These are phyloP conservation scores for Bombyx huttoni DNA, from an alignment of 2,888 invertebrate genomes.

Conservation along the genomic window DNA sequence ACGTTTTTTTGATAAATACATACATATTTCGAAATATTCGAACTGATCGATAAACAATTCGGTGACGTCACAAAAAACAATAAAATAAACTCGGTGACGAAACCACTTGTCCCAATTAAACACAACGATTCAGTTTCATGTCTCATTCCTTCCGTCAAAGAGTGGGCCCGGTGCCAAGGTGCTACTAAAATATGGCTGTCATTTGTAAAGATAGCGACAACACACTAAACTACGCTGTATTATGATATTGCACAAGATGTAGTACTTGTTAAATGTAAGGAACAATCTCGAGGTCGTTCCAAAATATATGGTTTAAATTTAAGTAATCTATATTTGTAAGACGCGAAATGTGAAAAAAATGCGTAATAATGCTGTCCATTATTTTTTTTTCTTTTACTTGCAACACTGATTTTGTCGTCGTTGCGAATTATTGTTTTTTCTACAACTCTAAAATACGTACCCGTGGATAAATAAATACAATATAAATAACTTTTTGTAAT, in stretches of 20 bases:
- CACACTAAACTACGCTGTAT: conserved; percentile 24
- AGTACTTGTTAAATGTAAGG: conserved; percentile 18
- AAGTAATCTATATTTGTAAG: background rate
- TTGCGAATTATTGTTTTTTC: background rate
- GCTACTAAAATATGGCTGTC: conserved; percentile 35
- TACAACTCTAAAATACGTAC: background rate
- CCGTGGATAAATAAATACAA: background rate
- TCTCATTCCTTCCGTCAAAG: conserved; percentile 41
- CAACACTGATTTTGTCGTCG: background rate
- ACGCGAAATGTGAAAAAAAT: background rate
- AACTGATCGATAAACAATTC: background rate
- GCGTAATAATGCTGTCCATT: background rate
- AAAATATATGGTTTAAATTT: conserved; percentile 18
- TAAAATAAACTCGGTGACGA: conserved; percentile 14
- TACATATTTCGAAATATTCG: too few relatives aligned
- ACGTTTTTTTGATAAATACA: too few relatives aligned
- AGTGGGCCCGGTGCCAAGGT: conserved; percentile 46
- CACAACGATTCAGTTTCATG: conserved; percentile 21
- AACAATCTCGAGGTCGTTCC: conserved; percentile 24
- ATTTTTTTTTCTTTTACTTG: background rate
- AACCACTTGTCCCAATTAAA: conserved; percentile 30
- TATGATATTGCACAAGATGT: conserved; percentile 18
- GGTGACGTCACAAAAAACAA: conserved; percentile 2
- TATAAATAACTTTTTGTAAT: background rate
- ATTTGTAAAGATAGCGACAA: conserved; percentile 23